Percentiles rank a stretch among this genome's conserved stretches.
Conservation (phyloP, 2,888 invertebrate species). For the Dolichopus griseipennis region DNA sequence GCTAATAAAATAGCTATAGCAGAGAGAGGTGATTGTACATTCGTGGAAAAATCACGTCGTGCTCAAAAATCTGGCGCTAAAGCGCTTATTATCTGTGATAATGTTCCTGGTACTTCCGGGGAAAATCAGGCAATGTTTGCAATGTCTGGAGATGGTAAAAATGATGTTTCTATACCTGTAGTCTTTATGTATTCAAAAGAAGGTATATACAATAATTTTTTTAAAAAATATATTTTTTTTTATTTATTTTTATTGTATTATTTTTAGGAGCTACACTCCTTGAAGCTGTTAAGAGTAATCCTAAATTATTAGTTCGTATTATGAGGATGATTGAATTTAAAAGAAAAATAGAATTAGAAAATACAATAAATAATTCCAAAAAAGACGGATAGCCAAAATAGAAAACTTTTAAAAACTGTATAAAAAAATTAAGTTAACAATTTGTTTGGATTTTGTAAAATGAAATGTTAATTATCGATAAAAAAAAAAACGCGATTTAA, state of each 20-base stretch:
- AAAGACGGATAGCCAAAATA: constrained; percentile 7
- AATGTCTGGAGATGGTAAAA: constrained; percentile 89
- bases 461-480: no score
- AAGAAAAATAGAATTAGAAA: constrained; percentile 22
- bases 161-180: constrained; percentile 81
- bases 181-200: constrained; percentile 80
- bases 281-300: constrained; percentile 49
- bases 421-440: background rate
- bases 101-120: constrained; percentile 64
- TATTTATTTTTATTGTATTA: no score
- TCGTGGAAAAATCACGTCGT: constrained; percentile 83
- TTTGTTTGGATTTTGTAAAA: background rate
- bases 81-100: constrained; percentile 80
- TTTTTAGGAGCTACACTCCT: constrained; percentile 46
- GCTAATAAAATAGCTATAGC: constrained; percentile 73
- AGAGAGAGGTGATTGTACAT: constrained; percentile 88
- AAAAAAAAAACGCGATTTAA: no score
- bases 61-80: constrained; percentile 74
- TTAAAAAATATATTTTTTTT: background rate
- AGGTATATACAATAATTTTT: constrained; percentile 40
- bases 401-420: background rate
- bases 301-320: constrained; percentile 45
- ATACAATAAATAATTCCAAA: background rate
- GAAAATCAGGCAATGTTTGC: constrained; percentile 79
- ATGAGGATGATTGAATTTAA: constrained; percentile 44